A percentile compares a stretch with the other conserved stretches of the same genome.
These are phyloP conservation scores for Mycogona germanica DNA, from an alignment of 2,888 invertebrate species.

Conservation along the genomic window DNA sequence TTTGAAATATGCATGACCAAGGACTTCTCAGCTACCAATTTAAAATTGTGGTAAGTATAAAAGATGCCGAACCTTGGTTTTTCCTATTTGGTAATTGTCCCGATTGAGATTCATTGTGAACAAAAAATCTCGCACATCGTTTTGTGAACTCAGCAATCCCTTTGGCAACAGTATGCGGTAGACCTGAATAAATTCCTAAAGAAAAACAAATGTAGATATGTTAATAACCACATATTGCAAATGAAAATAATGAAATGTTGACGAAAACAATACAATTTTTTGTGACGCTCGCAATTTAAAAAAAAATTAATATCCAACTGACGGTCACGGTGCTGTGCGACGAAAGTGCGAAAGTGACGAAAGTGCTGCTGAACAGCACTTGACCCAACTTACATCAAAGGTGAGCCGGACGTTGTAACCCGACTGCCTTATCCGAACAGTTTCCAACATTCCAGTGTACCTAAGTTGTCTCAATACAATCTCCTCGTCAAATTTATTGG, in stretches of 20 bases:
- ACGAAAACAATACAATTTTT: too few species aligned
- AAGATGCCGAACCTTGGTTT: constrained; percentile 49
- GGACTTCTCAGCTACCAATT: too few species aligned
- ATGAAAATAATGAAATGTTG: too few species aligned
- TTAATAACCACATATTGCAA: too few species aligned
- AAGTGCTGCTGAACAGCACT: too few species aligned
- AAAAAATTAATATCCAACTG: too few species aligned
- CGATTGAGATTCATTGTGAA: constrained; percentile 69
- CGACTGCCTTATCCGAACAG: constrained; percentile 84
- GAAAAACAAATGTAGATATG: constrained; percentile 16
- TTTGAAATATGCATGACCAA: too few species aligned
- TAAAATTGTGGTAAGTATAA: not conserved
- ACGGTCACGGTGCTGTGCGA: too few species aligned
- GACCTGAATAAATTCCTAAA: constrained; percentile 74
- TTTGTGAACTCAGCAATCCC: constrained; percentile 66
- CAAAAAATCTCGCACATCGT: constrained; percentile 73
- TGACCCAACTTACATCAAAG: constrained; percentile 48
- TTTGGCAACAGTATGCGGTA: constrained; percentile 83
- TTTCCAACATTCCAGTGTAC: constrained; percentile 95
- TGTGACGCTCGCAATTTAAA: too few species aligned
- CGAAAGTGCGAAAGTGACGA: too few species aligned
- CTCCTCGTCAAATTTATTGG: constrained; percentile 85
- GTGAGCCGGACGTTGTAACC: constrained; percentile 89
- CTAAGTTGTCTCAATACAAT: constrained; percentile 80
- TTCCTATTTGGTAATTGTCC: constrained; percentile 80